phyloP scores from a whole-genome alignment of 2,888 invertebrate species.

The Agrochola macilenta region DNA sequence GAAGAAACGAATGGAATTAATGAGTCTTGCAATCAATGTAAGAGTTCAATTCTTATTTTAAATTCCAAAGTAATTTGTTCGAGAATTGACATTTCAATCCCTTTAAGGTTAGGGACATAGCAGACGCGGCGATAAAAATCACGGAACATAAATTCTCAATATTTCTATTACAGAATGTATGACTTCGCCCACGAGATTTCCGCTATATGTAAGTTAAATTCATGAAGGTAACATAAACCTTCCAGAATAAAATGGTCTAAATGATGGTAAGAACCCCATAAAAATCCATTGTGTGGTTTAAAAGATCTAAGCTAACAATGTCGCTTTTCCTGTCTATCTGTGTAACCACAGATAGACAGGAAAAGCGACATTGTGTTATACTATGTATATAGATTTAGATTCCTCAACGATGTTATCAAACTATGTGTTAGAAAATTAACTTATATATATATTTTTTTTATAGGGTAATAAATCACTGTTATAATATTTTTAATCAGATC shows the following conservation, averaged over 20 bases:
- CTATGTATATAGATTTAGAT: no score
- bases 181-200: background rate
- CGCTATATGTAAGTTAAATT: no score
- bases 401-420: background rate
- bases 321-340: no score
- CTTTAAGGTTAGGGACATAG: conserved; percentile 36
- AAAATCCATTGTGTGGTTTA: no score
- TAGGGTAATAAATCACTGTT: background rate
- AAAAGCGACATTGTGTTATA: no score
- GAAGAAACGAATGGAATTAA: conserved; percentile 67
- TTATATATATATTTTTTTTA: background rate
- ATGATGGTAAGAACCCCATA: no score
- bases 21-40: conserved; percentile 70
- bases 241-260: no score
- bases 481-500: background rate
- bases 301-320: no score
- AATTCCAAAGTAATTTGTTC: conserved; percentile 67
- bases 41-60: conserved; percentile 69
- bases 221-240: no score
- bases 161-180: background rate
- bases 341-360: no score
- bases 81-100: conserved; percentile 68
- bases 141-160: conserved; percentile 3
- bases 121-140: conserved; percentile 7
- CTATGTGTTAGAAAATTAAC: background rate